These are phyloP conservation scores for Chondrosia reniformis DNA, from an alignment of 37 sponge, comb jelly and placozoan genomes.

Conservation along the genomic window DNA sequence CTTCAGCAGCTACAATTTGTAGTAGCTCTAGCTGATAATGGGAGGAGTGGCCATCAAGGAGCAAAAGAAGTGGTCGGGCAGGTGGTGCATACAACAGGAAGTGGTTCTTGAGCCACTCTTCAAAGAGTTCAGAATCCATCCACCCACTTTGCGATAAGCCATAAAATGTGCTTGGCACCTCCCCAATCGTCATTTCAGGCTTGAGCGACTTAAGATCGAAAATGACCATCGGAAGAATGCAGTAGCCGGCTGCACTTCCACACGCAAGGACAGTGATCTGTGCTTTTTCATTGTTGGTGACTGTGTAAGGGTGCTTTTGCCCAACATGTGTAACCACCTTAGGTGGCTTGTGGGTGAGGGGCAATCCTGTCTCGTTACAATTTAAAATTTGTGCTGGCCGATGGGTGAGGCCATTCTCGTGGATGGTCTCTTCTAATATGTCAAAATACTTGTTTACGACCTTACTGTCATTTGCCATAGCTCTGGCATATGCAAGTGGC, in stretches of 20 bases:
- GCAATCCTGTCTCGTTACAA: slow-evolving; percentile 24
- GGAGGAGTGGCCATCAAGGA: slow-evolving; percentile 37
- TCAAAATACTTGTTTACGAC: not conserved
- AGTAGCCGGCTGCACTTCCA: slow-evolving; percentile 21
- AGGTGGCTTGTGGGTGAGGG: not conserved
- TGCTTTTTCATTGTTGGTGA: slow-evolving; percentile 8
- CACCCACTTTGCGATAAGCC: slow-evolving; percentile 23
- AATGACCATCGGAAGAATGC: slow-evolving; percentile 16
- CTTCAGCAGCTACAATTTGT: not conserved
- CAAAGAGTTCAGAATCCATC: slow-evolving; percentile 26
- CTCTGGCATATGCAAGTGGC: not conserved
- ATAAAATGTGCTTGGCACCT: slow-evolving; percentile 22
- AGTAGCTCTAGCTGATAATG: slow-evolving; percentile 21
- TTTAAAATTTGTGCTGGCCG: slow-evolving; percentile 8
- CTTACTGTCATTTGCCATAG: not conserved
- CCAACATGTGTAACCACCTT: not conserved
- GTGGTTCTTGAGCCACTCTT: slow-evolving; percentile 26
- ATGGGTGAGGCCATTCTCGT: slow-evolving; percentile 8
- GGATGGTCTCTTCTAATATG: not conserved
- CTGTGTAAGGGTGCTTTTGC: slow-evolving; percentile 8
- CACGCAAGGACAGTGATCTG: slow-evolving; percentile 26
- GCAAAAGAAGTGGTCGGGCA: slow-evolving; percentile 23
- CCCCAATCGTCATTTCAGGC: slow-evolving; percentile 6
- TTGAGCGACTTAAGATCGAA: not conserved
- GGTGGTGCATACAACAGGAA: slow-evolving; percentile 30